Evolutionary conservation across 2,888 invertebrate species (phyloP).

Genomic region (Sphaeridia pumilis): DNA sequence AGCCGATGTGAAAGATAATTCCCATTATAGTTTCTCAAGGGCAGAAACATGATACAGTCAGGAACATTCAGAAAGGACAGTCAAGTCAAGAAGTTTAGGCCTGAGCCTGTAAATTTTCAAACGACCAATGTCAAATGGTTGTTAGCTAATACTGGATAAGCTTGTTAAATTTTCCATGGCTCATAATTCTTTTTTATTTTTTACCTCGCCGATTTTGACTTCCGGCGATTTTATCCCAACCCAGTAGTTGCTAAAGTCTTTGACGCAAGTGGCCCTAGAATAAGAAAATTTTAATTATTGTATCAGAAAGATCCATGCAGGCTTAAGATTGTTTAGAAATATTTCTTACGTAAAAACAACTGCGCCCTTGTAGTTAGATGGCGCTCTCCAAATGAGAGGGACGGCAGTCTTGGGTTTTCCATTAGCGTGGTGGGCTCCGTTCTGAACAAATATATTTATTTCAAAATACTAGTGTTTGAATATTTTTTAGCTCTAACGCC

Average conservation of each 20-base stretch:
- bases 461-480: background rate
- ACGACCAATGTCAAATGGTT: too few species aligned
- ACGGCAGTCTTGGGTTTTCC: constrained; percentile 17
- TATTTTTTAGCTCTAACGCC: background rate
- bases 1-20: too few species aligned
- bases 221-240: constrained; percentile 14
- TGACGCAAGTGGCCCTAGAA: constrained; percentile 22
- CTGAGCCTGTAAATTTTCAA: too few species aligned
- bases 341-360: constrained; percentile 21
- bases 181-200: too few species aligned
- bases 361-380: constrained; percentile 18
- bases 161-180: too few species aligned
- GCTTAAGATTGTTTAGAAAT: background rate
- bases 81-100: too few species aligned
- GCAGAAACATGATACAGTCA: too few species aligned
- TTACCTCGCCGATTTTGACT: constrained; percentile 5
- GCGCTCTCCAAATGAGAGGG: constrained; percentile 21
- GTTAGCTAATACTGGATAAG: too few species aligned
- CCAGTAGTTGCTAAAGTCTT: constrained; percentile 23
- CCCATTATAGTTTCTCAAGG: too few species aligned
- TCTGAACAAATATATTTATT: too few species aligned
- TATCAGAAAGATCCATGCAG: background rate
- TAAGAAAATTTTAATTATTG: background rate
- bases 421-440: constrained; percentile 26
- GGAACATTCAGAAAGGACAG: too few species aligned